Base-by-base conservation (phyloP, 2,113 vertebrate genomes). In the Corvus hawaiiensis region DNA sequence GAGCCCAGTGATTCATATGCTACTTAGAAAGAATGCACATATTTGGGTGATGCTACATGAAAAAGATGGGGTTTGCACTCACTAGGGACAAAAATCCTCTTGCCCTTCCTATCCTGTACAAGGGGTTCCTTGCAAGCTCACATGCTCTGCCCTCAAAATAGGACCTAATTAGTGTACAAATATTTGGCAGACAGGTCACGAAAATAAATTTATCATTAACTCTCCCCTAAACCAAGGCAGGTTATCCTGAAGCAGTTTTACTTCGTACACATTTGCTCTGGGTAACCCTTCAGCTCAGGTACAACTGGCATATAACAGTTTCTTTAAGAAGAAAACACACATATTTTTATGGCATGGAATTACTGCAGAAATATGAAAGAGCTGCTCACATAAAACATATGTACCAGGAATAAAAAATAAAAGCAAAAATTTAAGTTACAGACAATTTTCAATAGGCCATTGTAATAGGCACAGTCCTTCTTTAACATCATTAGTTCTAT, bases 201-300 rank as follows among this genome's bases (percentile, higher is more conserved):
- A 78, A 92, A 94, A 85, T 33, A 90, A 85, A 97, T 92, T 86
- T 92, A 87, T 92, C 80, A 93, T 90, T 90, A 96, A 96, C 91
- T 75, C n/a, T 81, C 79, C 93, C 91, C 76, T 89, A 68, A 95
- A 84, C 84, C 62, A 73, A 63, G 33, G 54, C 55, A 94, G 32
- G 63, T 80, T 94, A 80, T 87, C 52, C 52, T 67, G 55, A 69
- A 92, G 69, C 81, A 80, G 68, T 79, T 83, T 66, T 23, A 52
- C 19, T 79, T 93, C 15, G 23, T 19, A 69, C 35, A 56, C 11
- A 43, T 69, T 77, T 89, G 43, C 66, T 79, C 76, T 64, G 62
- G 19, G 61, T 94, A 87, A 71, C 71, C 16, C 30, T 82, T 93
- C 77, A 41, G n/a, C 26, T 66, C 27, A 21, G 46, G 74, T 84